Conservation (phyloP, 2,113 vertebrate genomes). For the Corydoras sp. region DNA sequence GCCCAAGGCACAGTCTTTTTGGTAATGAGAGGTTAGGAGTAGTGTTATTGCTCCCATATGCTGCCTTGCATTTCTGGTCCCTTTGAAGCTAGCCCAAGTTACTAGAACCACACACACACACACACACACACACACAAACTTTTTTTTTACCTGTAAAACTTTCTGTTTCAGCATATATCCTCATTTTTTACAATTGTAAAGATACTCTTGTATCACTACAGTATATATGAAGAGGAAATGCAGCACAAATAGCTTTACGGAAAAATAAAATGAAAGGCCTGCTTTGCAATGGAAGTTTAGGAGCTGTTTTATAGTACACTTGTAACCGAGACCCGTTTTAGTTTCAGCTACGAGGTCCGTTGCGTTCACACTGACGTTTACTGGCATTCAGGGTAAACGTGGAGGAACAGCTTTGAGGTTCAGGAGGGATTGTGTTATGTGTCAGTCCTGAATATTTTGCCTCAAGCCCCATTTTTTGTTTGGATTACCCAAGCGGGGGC, state of each 20-base stretch:
- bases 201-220: not conserved
- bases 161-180: conserved; percentile 12
- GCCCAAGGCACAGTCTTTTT: conserved; percentile 71
- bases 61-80: conserved; percentile 58
- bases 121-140: conserved; percentile 19
- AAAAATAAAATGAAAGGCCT: conserved; percentile 4
- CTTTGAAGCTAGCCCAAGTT: conserved; percentile 71
- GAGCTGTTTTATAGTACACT: conserved; percentile 10
- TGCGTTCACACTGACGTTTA: not conserved
- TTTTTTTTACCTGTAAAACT: conserved; percentile 1
- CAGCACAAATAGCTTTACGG: not conserved
- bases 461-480: conserved; percentile 28
- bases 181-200: not conserved
- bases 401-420: too few species aligned
- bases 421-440: too few species aligned
- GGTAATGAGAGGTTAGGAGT: conserved; percentile 74
- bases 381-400: too few species aligned
- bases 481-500: conserved; percentile 39
- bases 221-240: not conserved
- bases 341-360: not conserved
- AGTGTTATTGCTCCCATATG: conserved; percentile 76
- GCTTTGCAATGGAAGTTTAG: not conserved
- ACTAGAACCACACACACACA: conserved; percentile 51
- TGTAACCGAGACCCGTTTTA: not conserved
- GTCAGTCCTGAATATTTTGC: too few species aligned